Conservation (phyloP, 2,888 invertebrate species). For the Trissolcus japonicus region DNA sequence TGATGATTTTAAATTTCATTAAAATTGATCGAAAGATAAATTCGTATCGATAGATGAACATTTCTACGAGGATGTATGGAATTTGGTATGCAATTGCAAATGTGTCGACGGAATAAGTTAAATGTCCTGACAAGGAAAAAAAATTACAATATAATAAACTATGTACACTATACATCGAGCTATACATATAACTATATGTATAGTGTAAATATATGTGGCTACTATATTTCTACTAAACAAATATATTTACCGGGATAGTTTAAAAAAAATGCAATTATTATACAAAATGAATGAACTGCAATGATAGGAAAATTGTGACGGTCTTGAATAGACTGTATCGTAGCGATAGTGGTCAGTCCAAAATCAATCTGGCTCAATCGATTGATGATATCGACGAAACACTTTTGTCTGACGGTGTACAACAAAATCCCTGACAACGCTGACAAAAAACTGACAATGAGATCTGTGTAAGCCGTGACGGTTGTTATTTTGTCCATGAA, state of each 20-base stretch:
- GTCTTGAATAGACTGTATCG: neutral
- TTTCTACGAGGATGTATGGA: constrained; percentile 6
- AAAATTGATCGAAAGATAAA: constrained; percentile 12
- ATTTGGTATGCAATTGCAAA: neutral
- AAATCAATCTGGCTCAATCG: neutral
- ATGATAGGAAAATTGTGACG: neutral
- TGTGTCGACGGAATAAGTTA: neutral
- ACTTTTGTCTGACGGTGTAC: neutral
- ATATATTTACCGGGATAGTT: neutral
- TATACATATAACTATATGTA: too few species aligned
- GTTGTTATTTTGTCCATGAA: neutral
- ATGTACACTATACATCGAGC: too few species aligned
- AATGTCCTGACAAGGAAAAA: too few species aligned
- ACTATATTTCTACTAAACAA: too few species aligned
- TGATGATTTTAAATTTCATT: neutral
- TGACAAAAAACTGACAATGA: neutral
- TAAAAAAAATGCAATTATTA: neutral
- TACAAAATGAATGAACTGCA: neutral
- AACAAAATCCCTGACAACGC: neutral
- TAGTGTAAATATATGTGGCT: too few species aligned
- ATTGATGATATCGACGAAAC: constrained; percentile 1
- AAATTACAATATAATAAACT: too few species aligned
- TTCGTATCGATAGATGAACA: constrained; percentile 23
- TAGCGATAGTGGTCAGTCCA: neutral
- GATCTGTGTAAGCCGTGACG: neutral